Evolutionary conservation across 53 echinoderm and acorn worm genomes (phyloP), one percentile per base, ranked within the genome.

Genomic region (Mesocentrotus franciscanus): DNA sequence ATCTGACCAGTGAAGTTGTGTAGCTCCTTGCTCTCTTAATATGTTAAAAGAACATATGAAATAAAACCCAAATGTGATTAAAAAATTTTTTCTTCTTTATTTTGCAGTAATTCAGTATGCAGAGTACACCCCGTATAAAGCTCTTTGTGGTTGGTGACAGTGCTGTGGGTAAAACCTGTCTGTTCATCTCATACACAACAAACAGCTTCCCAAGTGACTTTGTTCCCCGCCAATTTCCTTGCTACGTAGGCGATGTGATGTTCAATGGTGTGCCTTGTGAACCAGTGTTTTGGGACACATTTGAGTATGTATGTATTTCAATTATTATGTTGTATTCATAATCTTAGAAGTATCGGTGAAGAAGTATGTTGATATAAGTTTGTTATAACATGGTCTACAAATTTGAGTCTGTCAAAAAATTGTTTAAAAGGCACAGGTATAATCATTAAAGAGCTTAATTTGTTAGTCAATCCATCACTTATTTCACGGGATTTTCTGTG

Each of bases 91-190:
- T 26, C n/a, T 9, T 17, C 71, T 71, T 71, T 24, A 39, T 36
- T 32, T 79, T 79, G 79, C 79, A 79, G 79, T 79, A 32, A 39
- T 79, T 36, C 36, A 79, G 16, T 17, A 85, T 85, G 87, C 24
- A 85, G 35, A 85, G 30, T n/a, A n/a, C n/a, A n/a, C n/a, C n/a
- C n/a, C n/a, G n/a, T 71, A n/a, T 95, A 18, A 98, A 98, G 92
- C 84, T 98, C 1, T 94, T 96, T 11, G 95, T 95, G 2, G 95
- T 98, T 10, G 98, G 98, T 30, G 98, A 98, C 85, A 96, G 97
- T 27, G 97, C 94, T 33, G 97, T 98, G 32, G 98, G 98, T 13
- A 98, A 98, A 60, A 98, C 96, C 89, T 97, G 97, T 94, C 96
- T 98, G 5, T 96, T 97, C 29, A 98, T 98, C 56, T 26, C 94